Conservation (phyloP, 2,113 vertebrate species). For the Melanostigma gelatinosum region DNA sequence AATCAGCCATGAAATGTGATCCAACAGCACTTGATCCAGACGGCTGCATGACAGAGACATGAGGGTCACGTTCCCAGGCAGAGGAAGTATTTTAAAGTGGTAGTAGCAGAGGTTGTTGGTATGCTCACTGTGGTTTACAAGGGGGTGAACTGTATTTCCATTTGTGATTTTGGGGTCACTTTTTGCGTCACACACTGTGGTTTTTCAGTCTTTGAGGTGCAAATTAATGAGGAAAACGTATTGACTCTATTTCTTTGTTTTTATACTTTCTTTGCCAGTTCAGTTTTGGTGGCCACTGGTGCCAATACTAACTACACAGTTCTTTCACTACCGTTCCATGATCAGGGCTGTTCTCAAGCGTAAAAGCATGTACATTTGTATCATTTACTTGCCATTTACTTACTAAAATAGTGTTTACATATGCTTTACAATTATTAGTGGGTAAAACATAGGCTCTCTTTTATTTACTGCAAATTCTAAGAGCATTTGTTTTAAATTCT, state of each 20-base stretch:
- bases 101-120: not conserved
- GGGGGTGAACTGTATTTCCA: not conserved
- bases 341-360: not conserved
- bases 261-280: not conserved
- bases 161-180: not conserved
- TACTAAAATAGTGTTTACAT: not conserved
- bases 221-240: not conserved
- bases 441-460: too few relatives aligned
- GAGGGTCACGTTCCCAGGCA: slow-evolving; percentile 26
- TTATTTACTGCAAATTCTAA: too few relatives aligned
- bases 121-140: not conserved
- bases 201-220: not conserved
- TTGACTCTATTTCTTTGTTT: not conserved
- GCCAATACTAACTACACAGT: not conserved
- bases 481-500: too few relatives aligned
- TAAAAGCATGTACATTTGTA: not conserved
- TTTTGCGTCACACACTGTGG: not conserved
- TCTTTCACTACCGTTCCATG: not conserved
- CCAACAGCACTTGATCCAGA: slow-evolving; percentile 36
- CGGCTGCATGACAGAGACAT: not conserved
- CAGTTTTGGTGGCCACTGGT: not conserved
- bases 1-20: slow-evolving; percentile 62
- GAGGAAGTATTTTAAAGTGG: not conserved
- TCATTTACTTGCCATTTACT: too few relatives aligned
- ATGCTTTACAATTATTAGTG: not conserved